Evolutionary conservation across 1,140 invertebrate species (phyloP).

Genomic region (Pseudomyrmex concolor): DNA sequence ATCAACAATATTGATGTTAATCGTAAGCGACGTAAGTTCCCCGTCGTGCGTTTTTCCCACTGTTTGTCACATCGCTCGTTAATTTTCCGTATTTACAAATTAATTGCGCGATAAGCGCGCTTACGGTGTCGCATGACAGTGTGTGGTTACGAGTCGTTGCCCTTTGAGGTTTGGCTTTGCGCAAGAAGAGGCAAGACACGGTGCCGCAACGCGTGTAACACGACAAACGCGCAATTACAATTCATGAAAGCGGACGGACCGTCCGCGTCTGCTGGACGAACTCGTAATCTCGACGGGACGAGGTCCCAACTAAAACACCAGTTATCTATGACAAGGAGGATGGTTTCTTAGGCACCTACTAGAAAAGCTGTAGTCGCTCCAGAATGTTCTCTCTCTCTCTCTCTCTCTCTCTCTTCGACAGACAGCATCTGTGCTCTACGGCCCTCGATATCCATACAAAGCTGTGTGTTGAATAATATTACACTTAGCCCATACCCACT

Average conservation of each 20-base stretch:
- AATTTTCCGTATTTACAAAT: constrained; percentile 37
- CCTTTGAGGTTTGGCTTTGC: constrained; percentile 3
- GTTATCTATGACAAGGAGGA: constrained; percentile 73
- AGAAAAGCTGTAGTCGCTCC: constrained; percentile 50
- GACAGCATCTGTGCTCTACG: constrained; percentile 83
- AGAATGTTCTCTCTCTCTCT: constrained; percentile 11
- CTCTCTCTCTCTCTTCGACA: constrained; percentile 66
- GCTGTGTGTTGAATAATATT: constrained; percentile 85
- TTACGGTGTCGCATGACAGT: neutral
- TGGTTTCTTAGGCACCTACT: constrained; percentile 75
- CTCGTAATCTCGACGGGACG: constrained; percentile 67
- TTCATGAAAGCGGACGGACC: constrained; percentile 79
- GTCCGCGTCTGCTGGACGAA: constrained; percentile 62
- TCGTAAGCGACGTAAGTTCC: neutral
- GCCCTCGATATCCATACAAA: constrained; percentile 84
- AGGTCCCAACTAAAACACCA: constrained; percentile 64
- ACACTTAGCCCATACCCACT: constrained; percentile 84
- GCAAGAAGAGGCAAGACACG: constrained; percentile 17
- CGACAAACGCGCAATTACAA: constrained; percentile 81
- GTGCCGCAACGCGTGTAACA: constrained; percentile 35
- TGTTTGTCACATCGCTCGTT: neutral
- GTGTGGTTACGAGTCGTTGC: constrained; percentile 13
- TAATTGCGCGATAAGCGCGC: constrained; percentile 20
- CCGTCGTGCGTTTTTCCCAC: neutral
- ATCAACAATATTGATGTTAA: constrained; percentile 19